Percentiles rank a stretch among this genome's conserved stretches.
Conservation (phyloP, 2,888 invertebrate species). For the Ennomos fuscantarius region DNA sequence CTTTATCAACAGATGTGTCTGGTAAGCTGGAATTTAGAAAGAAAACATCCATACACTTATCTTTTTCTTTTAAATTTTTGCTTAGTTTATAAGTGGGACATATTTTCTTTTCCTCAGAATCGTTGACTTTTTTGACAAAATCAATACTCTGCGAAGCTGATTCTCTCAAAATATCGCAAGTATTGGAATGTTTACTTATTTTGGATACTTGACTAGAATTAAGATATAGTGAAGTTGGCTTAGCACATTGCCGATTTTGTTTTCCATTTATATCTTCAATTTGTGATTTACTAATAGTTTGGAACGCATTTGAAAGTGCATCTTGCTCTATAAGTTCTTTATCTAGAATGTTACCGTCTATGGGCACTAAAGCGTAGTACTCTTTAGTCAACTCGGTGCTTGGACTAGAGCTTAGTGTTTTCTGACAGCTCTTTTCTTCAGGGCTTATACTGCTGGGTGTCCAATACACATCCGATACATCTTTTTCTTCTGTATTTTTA, state of each 20-base stretch:
- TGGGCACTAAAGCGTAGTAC: slow-evolving; percentile 72
- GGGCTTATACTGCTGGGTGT: slow-evolving; percentile 78
- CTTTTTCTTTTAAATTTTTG: slow-evolving; percentile 16
- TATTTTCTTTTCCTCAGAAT: slow-evolving; percentile 27
- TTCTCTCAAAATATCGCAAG: slow-evolving; percentile 68
- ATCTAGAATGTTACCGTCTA: slow-evolving; percentile 71
- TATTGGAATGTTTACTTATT: slow-evolving; percentile 71
- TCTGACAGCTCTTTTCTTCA: slow-evolving; percentile 55
- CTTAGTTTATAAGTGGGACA: slow-evolving; percentile 29
- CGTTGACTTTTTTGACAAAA: slow-evolving; percentile 25
- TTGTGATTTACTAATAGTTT: slow-evolving; percentile 73
- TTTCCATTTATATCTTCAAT: slow-evolving; percentile 53
- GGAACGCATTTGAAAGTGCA: slow-evolving; percentile 78
- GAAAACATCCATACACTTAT: slow-evolving; percentile 4
- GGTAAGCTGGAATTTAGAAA: slow-evolving; percentile 16
- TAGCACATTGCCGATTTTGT: slow-evolving; percentile 52
- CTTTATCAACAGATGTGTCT: slow-evolving; percentile 49
- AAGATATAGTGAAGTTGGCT: slow-evolving; percentile 71
- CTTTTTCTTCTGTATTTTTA: slow-evolving; percentile 58
- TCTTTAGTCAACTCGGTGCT: slow-evolving; percentile 73
- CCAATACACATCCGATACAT: slow-evolving; percentile 72
- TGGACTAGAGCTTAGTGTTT: slow-evolving; percentile 66
- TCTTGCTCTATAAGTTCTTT: slow-evolving; percentile 83
- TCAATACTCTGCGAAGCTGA: slow-evolving; percentile 47
- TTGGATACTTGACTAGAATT: slow-evolving; percentile 73